Evolutionary conservation across 2,888 invertebrate genomes (phyloP).

Genomic region (Micropterix aruncella): DNA sequence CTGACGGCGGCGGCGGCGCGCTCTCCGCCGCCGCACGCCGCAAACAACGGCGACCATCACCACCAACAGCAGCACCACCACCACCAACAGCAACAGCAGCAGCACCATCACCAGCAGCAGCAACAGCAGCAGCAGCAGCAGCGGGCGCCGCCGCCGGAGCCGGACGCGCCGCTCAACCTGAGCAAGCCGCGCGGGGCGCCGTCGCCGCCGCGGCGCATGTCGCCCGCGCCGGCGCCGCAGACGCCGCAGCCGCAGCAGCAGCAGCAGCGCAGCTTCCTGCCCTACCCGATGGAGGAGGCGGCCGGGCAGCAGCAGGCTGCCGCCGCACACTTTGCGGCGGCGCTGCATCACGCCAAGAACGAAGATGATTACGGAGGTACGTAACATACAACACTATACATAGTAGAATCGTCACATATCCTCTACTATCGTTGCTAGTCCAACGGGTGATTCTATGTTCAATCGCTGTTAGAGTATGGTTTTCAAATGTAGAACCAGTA

Average conservation of each 20-base stretch:
- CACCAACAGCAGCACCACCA: slow-evolving; percentile 12
- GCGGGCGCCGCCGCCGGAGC: slow-evolving; percentile 35
- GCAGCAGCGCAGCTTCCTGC: slow-evolving; percentile 38
- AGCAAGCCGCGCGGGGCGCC: slow-evolving; percentile 68
- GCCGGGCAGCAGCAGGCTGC: slow-evolving; percentile 4
- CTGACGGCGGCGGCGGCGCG: slow-evolving; percentile 38
- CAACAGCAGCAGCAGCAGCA: slow-evolving; percentile 16
- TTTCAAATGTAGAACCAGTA: too few species aligned
- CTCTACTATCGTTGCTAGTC: too few species aligned
- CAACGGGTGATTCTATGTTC: too few species aligned
- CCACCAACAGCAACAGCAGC: slow-evolving; percentile 15
- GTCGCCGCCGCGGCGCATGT: too few species aligned
- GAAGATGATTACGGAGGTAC: slow-evolving; percentile 25
- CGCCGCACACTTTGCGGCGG: slow-evolving; percentile 4
- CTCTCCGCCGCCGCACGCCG: slow-evolving; percentile 45
- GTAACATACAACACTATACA: too few species aligned
- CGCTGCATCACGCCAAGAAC: slow-evolving; percentile 24
- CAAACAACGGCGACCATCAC: slow-evolving; percentile 23
- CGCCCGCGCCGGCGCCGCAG: slow-evolving; percentile 43
- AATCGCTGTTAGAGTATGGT: too few species aligned
- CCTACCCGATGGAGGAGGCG: slow-evolving; percentile 29
- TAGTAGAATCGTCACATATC: too few species aligned
- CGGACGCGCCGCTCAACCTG: slow-evolving; percentile 78
- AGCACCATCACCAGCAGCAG: slow-evolving; percentile 20
- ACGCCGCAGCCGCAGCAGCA: slow-evolving; percentile 43